Percentiles rank a stretch among this genome's conserved stretches.
Evolutionary conservation across 2,888 invertebrate genomes (phyloP).

Genomic region (Nephrotoma appendiculata): DNA sequence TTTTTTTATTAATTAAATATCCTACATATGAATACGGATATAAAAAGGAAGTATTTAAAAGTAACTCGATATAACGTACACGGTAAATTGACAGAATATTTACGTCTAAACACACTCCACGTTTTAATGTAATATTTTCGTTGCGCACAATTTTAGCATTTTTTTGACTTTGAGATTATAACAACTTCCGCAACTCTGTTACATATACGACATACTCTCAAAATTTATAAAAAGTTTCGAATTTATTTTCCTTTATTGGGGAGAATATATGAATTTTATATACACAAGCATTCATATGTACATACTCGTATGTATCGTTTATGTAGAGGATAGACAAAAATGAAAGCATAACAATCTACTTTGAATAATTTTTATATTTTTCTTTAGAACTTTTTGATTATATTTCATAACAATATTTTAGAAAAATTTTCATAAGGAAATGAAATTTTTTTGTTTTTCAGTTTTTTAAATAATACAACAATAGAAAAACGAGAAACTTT

Average conservation of each 20-base stretch:
- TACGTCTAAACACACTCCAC: neutral
- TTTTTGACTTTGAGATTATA: neutral
- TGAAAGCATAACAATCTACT: neutral
- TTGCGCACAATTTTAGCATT: neutral
- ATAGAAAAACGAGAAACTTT: neutral
- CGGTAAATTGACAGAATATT: neutral
- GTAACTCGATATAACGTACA: neutral
- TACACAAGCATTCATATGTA: neutral
- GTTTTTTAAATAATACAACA: neutral
- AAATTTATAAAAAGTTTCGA: neutral
- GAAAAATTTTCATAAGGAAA: neutral
- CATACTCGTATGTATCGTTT: neutral
- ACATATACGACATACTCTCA: neutral
- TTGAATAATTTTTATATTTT: neutral
- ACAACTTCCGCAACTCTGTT: neutral
- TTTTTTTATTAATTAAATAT: neutral
- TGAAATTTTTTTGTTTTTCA: neutral
- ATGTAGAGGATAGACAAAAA: neutral
- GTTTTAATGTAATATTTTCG: neutral
- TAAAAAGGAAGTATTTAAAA: neutral
- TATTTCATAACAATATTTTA: neutral
- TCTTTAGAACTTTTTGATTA: neutral
- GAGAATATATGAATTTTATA: neutral
- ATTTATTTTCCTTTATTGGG: neutral
- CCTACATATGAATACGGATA: neutral